Evolutionary conservation across 2,888 invertebrate genomes (phyloP).

Genomic region (Lumbricus terrestris): DNA sequence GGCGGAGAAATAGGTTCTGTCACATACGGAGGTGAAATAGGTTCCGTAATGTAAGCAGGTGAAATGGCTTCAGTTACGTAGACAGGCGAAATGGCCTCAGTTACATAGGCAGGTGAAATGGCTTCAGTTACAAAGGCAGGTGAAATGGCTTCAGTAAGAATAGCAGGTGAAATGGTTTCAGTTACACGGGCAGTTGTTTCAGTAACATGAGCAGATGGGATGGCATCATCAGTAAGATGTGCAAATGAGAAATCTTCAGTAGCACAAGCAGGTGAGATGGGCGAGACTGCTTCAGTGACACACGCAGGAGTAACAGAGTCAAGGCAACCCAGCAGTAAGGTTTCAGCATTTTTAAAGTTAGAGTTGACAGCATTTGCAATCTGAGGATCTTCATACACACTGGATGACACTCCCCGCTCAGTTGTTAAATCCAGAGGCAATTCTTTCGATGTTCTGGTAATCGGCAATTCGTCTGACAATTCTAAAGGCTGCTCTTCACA

Average conservation of each 20-base stretch:
- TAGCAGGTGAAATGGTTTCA: too few species aligned
- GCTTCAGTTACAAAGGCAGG: too few species aligned
- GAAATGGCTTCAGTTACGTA: not conserved
- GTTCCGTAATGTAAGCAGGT: not conserved
- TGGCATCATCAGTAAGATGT: too few species aligned
- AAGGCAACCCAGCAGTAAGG: not conserved
- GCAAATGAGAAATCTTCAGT: too few species aligned
- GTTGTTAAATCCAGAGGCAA: not conserved
- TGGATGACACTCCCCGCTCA: not conserved
- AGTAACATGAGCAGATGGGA: too few species aligned
- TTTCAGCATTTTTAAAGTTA: not conserved
- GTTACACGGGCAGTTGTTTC: too few species aligned
- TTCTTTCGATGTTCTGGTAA: not conserved
- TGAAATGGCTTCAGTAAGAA: too few species aligned
- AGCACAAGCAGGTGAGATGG: not conserved
- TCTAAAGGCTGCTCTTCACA: not conserved
- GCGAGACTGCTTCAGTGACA: not conserved
- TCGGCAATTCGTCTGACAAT: not conserved
- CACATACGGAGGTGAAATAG: not conserved
- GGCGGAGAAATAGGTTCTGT: not conserved
- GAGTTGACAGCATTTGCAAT: not conserved
- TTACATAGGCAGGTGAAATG: not conserved
- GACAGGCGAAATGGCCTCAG: not conserved
- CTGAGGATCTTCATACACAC: not conserved
- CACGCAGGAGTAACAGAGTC: not conserved